These are phyloP conservation scores for Artibeus lituratus DNA, from an alignment of 2,797 vertebrate genomes.

Conservation along the genomic window DNA sequence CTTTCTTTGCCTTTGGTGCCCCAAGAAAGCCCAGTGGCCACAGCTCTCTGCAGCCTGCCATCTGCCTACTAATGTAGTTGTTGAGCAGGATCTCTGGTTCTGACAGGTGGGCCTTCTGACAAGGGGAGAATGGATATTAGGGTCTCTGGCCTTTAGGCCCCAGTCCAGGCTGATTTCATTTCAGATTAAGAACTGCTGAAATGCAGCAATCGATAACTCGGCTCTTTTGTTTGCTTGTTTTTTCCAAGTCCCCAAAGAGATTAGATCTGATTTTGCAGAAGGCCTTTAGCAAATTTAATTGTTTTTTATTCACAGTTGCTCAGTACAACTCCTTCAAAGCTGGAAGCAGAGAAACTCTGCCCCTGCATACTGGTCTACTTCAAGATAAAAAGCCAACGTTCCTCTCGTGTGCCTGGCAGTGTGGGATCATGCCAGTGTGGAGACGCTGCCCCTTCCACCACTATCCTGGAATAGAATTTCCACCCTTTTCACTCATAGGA, in stretches of 20 bases:
- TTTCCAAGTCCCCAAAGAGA: conserved; percentile 69
- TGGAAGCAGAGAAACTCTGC: not conserved
- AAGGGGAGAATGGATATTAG: conserved; percentile 58
- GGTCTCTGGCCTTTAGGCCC: conserved; percentile 65
- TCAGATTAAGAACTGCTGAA: conserved; percentile 76
- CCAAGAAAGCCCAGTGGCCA: not conserved
- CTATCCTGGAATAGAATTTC: not conserved
- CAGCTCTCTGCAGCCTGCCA: fast-evolving
- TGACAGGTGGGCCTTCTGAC: conserved; percentile 63
- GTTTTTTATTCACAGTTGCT: conserved; percentile 70
- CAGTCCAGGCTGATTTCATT: conserved; percentile 75
- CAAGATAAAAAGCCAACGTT: not conserved
- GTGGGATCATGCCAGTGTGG: fast-evolving
- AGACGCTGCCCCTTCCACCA: not conserved
- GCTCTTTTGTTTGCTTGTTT: conserved; percentile 76
- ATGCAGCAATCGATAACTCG: conserved; percentile 73
- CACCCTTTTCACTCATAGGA: not conserved
- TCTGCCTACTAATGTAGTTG: conserved; percentile 58
- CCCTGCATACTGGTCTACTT: not conserved
- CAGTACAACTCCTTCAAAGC: conserved; percentile 53
- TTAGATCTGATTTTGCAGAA: conserved; percentile 71
- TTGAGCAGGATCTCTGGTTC: conserved; percentile 11
- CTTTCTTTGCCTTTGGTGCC: conserved; percentile 57
- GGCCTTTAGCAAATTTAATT: conserved; percentile 78
- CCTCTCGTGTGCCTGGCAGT: not conserved